A percentile compares a stretch with the other conserved stretches of the same genome.
phyloP scores from a whole-genome alignment of 2,888 invertebrate genomes.

The Griposia aprilina region DNA sequence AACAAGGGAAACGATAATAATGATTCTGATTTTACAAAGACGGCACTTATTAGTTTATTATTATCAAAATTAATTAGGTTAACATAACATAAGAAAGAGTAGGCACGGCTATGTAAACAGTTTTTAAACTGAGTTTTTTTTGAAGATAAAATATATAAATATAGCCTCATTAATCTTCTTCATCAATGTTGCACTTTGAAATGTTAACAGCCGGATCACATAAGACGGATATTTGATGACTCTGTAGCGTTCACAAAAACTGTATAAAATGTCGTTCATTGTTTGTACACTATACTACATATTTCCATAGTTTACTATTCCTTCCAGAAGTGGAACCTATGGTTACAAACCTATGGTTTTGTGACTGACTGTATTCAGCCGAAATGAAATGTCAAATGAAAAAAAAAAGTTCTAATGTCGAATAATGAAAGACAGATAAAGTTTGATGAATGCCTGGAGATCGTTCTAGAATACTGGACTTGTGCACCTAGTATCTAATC shows the following conservation, averaged over 20 bases:
- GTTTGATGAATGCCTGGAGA: neutral
- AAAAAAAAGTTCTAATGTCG: too few relatives aligned
- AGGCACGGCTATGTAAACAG: neutral
- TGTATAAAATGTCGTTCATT: too few relatives aligned
- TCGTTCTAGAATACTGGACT: conserved; percentile 33
- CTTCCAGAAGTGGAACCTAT: too few relatives aligned
- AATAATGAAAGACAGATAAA: neutral
- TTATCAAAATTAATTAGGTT: neutral
- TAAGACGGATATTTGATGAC: neutral
- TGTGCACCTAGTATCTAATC: conserved; percentile 42
- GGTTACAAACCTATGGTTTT: too few relatives aligned
- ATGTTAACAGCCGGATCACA: neutral
- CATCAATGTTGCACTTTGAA: neutral
- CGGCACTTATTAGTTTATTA: neutral
- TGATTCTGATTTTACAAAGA: neutral
- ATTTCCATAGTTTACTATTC: too few relatives aligned
- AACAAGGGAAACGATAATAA: neutral
- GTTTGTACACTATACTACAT: too few relatives aligned
- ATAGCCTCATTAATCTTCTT: neutral
- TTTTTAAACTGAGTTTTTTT: neutral
- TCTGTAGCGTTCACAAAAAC: neutral
- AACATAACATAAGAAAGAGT: conserved; percentile 1
- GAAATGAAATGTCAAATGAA: too few relatives aligned
- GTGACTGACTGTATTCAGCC: too few relatives aligned
- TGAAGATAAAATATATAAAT: neutral